Conservation (phyloP, 2,797 vertebrate genomes). For the Hylomyscus alleni region DNA sequence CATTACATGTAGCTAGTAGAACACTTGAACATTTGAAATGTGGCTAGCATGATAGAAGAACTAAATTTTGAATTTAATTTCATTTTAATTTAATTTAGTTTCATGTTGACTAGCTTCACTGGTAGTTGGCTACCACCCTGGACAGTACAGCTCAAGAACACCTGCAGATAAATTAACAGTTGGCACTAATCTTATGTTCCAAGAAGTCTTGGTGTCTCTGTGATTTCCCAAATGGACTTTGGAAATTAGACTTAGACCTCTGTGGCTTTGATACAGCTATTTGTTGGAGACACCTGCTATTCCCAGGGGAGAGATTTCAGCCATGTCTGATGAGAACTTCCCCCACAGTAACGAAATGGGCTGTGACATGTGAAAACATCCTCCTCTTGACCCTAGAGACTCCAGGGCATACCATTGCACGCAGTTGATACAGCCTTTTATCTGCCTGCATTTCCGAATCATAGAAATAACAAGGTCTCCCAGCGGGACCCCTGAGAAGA, state of each 20-base stretch:
- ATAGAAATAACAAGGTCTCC: slow-evolving; percentile 66
- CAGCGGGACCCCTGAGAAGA: slow-evolving; percentile 11
- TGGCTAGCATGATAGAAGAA: not conserved
- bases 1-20: not conserved
- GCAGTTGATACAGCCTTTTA: slow-evolving; percentile 27
- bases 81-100: not conserved
- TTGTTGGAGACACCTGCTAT: slow-evolving; percentile 29
- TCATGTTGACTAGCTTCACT: slow-evolving; percentile 9
- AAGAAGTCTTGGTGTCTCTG: not conserved
- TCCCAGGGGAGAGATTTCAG: not conserved
- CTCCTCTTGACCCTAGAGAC: slow-evolving; percentile 32
- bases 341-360: slow-evolving; percentile 32
- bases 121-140: not conserved
- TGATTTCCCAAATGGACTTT: slow-evolving; percentile 23
- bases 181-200: slow-evolving; percentile 9
- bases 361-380: slow-evolving; percentile 41
- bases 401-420: not conserved
- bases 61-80: slow-evolving; percentile 25
- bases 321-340: not conserved
- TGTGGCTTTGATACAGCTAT: not conserved
- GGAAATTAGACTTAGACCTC: not conserved
- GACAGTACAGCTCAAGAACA: not conserved
- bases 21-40: not conserved
- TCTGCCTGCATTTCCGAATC: slow-evolving; percentile 50
- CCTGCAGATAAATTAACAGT: slow-evolving; percentile 3